Conservation (phyloP, 2,113 vertebrate genomes). For the Lophotis ruficrista region DNA sequence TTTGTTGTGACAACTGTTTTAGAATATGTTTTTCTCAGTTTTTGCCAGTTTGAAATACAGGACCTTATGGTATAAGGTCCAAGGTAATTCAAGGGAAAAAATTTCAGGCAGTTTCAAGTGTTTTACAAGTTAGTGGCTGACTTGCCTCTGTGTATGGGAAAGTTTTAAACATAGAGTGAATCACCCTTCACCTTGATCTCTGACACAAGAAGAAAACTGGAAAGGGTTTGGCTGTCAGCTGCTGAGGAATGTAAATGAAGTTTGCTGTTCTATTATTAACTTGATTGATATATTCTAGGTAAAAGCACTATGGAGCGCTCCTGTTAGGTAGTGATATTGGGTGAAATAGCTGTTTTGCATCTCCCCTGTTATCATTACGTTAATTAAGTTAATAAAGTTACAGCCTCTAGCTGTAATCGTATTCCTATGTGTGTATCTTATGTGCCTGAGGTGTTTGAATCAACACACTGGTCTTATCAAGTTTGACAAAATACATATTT, state of each 20-base stretch:
- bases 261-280: neutral
- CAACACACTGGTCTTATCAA: neutral
- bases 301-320: conserved; percentile 1
- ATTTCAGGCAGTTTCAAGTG: neutral
- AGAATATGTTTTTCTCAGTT: neutral
- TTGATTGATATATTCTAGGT: neutral
- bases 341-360: conserved; percentile 26
- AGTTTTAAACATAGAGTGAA: neutral
- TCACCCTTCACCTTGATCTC: neutral
- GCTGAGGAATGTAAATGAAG: neutral
- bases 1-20: neutral
- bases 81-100: neutral
- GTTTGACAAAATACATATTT: neutral
- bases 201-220: neutral
- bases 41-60: neutral
- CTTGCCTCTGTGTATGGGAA: neutral
- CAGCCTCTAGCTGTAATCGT: neutral
- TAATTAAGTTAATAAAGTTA: conserved; percentile 58
- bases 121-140: neutral
- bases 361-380: conserved; percentile 28
- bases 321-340: conserved; percentile 1
- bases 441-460: conserved; percentile 15
- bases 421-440: neutral
- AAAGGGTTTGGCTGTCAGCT: neutral
- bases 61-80: neutral